phyloP scores from a whole-genome alignment of 2,113 vertebrate species.

The Mustela lutreola region DNA sequence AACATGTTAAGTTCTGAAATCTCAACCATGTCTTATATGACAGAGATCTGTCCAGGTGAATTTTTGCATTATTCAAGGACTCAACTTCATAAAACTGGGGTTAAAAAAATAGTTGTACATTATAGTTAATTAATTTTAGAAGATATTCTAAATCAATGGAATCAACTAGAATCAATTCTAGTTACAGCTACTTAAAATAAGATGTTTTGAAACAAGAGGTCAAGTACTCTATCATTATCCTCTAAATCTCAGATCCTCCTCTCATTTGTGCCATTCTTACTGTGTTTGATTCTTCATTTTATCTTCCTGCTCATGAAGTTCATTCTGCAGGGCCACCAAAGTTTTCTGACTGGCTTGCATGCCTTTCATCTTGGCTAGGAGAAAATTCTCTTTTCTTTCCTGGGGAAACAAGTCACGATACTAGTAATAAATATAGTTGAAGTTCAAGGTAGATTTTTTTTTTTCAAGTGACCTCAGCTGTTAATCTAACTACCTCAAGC shows the following conservation, averaged over 20 bases:
- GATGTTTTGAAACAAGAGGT: not conserved
- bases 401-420: constrained; percentile 64
- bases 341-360: constrained; percentile 14
- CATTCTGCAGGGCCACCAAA: not conserved
- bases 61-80: not conserved
- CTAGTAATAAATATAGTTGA: not conserved
- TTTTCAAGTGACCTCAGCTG: constrained; percentile 47
- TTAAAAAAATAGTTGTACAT: not conserved
- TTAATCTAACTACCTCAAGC: not conserved
- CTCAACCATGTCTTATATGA: not conserved
- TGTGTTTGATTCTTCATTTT: constrained; percentile 13
- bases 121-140: constrained; percentile 7
- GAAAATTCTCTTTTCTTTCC: constrained; percentile 59
- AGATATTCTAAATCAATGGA: not conserved
- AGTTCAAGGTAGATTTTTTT: constrained; percentile 25
- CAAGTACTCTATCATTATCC: not conserved
- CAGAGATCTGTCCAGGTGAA: not conserved
- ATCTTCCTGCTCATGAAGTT: constrained; percentile 45
- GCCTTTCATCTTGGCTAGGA: constrained; percentile 70
- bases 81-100: not conserved
- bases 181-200: not conserved
- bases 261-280: constrained; percentile 64
- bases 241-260: not conserved
- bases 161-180: not conserved
- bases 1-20: not conserved